Base-by-base conservation (phyloP, 2,888 invertebrate species). In the Euzophera pinguis region DNA sequence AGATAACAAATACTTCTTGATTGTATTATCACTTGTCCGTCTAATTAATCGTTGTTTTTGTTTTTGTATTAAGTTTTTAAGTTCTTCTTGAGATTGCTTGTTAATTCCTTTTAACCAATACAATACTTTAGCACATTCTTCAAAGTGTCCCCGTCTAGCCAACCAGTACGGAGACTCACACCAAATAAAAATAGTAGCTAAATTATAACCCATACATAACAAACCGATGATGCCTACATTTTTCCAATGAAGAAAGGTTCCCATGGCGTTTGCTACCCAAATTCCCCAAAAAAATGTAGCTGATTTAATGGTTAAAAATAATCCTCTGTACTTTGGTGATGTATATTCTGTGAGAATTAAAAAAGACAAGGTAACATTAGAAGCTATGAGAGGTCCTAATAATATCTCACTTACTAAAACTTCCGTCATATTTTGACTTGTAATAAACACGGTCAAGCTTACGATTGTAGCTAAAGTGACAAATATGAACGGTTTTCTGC, bases 21-120 rank as follows among this genome's bases (percentile, higher is more conserved):
- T 51, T 45, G 47, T 53, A 29, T 13, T 27, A 16, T 29, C 45
- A 54, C 56, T 55, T 29, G 56, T 32, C 9, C 54, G 22, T 43
- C 61, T 60, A 51, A 58, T 56, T 56, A 59, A 53, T 53, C 57
- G 60, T 57, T 68, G 60, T 57, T 62, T 61, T 47, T 55, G 58
- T 47, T 57, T 61, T 57, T 61, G 60, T 32, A 68, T 59, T 38
- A 65, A 55, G 50, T 59, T 60, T 56, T 61, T 53, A 10, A 66
- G 54, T 57, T 61, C 55, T 53, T 57, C 49, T 41, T 61, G 56
- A 5, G 59, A 63, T 52, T 62, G 50, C 12, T 53, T 53, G 53
- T 61, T 58, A 47, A 51, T 61, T 49, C 63, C 61, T 59, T 68
- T 63, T 53, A 65, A 52, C 62, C 62, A 64, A 50, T 57, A 54